These are phyloP conservation scores for Toxonevra muliebris DNA, from an alignment of 2,888 invertebrate species.

Conservation along the genomic window DNA sequence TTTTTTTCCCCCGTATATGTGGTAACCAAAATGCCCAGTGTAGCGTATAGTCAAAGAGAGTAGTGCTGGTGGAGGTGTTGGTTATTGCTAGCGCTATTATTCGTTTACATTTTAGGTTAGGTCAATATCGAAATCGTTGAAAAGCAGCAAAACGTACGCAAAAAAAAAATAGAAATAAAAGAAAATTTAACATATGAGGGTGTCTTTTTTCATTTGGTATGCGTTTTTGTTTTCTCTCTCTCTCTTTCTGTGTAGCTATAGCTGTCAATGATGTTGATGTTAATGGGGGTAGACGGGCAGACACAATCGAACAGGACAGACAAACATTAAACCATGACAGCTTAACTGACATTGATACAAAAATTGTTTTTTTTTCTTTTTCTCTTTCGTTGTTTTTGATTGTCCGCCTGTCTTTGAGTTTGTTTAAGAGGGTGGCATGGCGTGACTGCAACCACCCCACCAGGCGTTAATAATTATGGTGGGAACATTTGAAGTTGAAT, in stretches of 20 bases:
- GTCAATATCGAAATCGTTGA: conserved; percentile 22
- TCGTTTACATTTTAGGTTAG: conserved; percentile 29
- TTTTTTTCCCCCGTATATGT: not conserved
- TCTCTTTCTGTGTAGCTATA: conserved; percentile 1
- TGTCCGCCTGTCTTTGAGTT: not conserved
- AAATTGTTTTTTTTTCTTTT: too few relatives aligned
- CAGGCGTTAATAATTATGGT: not conserved
- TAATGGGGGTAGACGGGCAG: not conserved
- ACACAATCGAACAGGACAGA: not conserved
- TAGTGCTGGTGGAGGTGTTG: too few relatives aligned
- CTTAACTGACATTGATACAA: not conserved
- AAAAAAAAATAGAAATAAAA: not conserved
- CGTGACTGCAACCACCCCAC: not conserved
- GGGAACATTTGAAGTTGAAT: not conserved
- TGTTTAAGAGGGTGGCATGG: not conserved
- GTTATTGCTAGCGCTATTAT: conserved; percentile 8
- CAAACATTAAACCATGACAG: conserved; percentile 16
- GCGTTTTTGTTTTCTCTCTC: not conserved
- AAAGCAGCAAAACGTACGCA: conserved; percentile 5
- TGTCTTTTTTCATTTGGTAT: conserved; percentile 6
- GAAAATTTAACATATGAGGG: conserved; percentile 2
- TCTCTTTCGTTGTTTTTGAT: conserved; percentile 12
- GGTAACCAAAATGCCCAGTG: not conserved
- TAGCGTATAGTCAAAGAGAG: not conserved
- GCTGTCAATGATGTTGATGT: not conserved